Evolutionary conservation across 1,140 invertebrate species (phyloP).

Genomic region (Muscidifurax raptorellus): DNA sequence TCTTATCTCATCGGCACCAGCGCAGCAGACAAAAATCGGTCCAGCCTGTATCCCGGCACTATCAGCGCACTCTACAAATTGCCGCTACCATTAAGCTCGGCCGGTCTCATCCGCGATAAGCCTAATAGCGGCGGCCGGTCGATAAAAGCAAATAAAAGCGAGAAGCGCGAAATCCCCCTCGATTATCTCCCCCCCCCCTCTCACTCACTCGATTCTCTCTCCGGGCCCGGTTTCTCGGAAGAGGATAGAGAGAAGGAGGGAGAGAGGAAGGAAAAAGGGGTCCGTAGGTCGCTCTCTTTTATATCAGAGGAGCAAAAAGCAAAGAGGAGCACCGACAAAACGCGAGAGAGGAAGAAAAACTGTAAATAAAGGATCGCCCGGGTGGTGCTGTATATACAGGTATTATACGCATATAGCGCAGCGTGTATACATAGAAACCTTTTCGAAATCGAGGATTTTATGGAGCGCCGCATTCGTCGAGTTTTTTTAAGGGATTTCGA

Average conservation of each 20-base stretch:
- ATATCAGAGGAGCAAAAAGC: not conserved
- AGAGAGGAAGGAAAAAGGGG: not conserved
- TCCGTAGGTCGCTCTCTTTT: not conserved
- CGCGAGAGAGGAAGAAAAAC: constrained; percentile 26
- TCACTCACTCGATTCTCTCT: not conserved
- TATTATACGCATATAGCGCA: no score
- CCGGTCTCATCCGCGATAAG: not conserved
- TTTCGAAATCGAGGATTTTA: not conserved
- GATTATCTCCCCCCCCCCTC: not conserved
- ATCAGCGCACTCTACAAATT: constrained; percentile 33
- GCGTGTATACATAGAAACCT: not conserved
- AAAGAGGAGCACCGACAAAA: not conserved
- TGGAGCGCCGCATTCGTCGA: not conserved
- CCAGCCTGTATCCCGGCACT: not conserved
- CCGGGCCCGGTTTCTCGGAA: not conserved
- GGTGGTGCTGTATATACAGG: not conserved
- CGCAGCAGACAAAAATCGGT: not conserved
- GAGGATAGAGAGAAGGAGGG: no score
- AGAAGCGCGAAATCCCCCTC: constrained; percentile 14
- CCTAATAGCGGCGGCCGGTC: constrained; percentile 17
- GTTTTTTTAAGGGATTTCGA: not conserved
- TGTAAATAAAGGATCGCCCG: constrained; percentile 48
- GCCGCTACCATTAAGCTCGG: constrained; percentile 22
- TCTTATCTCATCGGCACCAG: no score
- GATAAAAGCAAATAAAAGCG: constrained; percentile 30